Evolutionary conservation across 2,113 vertebrate genomes (phyloP).

Genomic region (Brachyhypopomus gauderio): DNA sequence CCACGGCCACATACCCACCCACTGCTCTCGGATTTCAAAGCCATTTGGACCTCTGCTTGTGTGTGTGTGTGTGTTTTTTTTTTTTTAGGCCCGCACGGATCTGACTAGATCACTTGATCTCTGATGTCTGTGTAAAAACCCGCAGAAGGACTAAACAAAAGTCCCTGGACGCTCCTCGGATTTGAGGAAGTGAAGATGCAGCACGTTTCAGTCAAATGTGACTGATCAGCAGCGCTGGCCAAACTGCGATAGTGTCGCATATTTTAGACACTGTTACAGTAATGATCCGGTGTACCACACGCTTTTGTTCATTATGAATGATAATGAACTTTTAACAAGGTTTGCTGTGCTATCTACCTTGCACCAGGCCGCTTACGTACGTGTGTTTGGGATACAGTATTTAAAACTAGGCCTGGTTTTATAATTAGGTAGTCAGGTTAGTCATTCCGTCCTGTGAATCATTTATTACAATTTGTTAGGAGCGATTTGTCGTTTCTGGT

Average conservation of each 20-base stretch:
- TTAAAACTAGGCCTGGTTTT: not conserved
- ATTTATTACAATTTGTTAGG: not conserved
- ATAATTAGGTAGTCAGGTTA: not conserved
- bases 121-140: too few relatives aligned
- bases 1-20: too few relatives aligned
- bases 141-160: too few relatives aligned
- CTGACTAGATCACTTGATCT: too few relatives aligned
- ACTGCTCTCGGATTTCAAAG: too few relatives aligned
- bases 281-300: too few relatives aligned
- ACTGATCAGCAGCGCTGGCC: not conserved
- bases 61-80: too few relatives aligned
- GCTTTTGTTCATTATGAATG: not conserved
- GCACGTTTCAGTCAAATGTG: not conserved
- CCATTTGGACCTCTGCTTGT: too few relatives aligned
- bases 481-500: not conserved
- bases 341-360: not conserved
- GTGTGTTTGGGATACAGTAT: not conserved
- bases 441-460: not conserved
- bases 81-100: too few relatives aligned
- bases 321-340: not conserved
- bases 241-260: not conserved
- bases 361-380: not conserved
- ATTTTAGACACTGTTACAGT: not conserved
- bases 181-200: slow-evolving; percentile 23
- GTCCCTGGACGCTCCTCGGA: not conserved